phyloP scores from a whole-genome alignment of 2,797 vertebrate species.

The Clarias laeviceps region DNA sequence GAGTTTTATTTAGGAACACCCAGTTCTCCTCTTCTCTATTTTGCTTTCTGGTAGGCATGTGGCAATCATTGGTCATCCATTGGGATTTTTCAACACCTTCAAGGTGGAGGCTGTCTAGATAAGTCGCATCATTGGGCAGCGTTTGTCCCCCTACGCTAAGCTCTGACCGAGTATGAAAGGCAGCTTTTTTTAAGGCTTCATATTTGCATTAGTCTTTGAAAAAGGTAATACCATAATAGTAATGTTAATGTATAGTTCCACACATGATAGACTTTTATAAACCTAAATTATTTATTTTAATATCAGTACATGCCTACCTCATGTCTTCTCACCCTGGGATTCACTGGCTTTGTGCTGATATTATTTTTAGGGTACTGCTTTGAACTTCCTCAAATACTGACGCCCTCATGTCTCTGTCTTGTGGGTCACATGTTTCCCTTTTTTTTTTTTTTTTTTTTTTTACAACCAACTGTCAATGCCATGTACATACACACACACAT shows the following conservation, averaged over 20 bases:
- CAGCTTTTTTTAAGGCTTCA: conserved; percentile 23
- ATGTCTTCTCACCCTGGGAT: background rate
- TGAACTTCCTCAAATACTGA: conserved; percentile 53
- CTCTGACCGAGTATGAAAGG: conserved; percentile 1
- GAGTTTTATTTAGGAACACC: background rate
- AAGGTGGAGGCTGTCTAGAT: background rate
- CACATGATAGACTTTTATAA: conserved; percentile 7
- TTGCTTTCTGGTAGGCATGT: background rate
- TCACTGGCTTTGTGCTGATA: conserved; percentile 24
- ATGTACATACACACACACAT: conserved; percentile 54
- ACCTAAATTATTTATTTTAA: background rate
- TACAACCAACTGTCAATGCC: conserved; percentile 21
- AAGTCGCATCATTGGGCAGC: background rate
- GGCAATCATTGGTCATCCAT: background rate
- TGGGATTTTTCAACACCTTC: background rate
- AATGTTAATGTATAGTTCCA: background rate
- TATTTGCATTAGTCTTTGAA: conserved; percentile 5
- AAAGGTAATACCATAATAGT: background rate
- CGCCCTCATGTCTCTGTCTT: conserved; percentile 42
- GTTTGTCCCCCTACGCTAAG: background rate
- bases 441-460: background rate
- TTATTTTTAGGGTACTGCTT: conserved; percentile 23
- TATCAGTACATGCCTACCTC: conserved; percentile 20
- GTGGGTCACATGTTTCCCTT: conserved; percentile 27
- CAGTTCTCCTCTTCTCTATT: background rate